Evolutionary conservation across 2,113 vertebrate species (phyloP).

Genomic region (Polypterus senegalus): DNA sequence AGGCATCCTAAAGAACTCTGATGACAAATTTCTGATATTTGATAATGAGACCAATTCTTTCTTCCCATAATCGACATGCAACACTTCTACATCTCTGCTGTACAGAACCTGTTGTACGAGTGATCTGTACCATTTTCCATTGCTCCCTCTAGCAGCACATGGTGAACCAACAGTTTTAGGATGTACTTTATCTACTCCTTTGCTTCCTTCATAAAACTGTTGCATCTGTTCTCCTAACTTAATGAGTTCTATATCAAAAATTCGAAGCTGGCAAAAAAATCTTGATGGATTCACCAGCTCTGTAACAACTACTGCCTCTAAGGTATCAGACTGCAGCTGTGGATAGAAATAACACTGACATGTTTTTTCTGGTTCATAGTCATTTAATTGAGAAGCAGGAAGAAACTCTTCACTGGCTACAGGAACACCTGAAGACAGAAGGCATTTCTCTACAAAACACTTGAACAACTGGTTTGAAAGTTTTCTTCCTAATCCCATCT

Average conservation of each 20-base stretch:
- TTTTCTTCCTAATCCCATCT: conserved; percentile 59
- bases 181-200: conserved; percentile 23
- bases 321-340: conserved; percentile 56
- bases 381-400: background rate
- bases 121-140: conserved; percentile 77
- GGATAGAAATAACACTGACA: conserved; percentile 62
- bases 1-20: conserved; percentile 74
- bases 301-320: conserved; percentile 67
- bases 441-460: conserved; percentile 31
- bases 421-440: conserved; percentile 21
- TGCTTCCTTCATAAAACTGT: conserved; percentile 35
- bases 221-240: conserved; percentile 63
- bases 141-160: conserved; percentile 64
- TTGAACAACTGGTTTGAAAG: conserved; percentile 37
- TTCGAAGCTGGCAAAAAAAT: conserved; percentile 76
- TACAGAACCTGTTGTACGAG: conserved; percentile 60
- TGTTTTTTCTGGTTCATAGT: conserved; percentile 6
- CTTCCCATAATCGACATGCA: conserved; percentile 75
- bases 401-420: conserved; percentile 8
- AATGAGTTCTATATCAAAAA: conserved; percentile 65
- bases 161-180: conserved; percentile 59
- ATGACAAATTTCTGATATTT: conserved; percentile 51
- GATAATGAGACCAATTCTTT: conserved; percentile 59
- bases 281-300: conserved; percentile 64
- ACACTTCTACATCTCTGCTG: conserved; percentile 49